Evolutionary conservation across 2,888 invertebrate species (phyloP).

Genomic region (Scrobipalpa atriplicella): DNA sequence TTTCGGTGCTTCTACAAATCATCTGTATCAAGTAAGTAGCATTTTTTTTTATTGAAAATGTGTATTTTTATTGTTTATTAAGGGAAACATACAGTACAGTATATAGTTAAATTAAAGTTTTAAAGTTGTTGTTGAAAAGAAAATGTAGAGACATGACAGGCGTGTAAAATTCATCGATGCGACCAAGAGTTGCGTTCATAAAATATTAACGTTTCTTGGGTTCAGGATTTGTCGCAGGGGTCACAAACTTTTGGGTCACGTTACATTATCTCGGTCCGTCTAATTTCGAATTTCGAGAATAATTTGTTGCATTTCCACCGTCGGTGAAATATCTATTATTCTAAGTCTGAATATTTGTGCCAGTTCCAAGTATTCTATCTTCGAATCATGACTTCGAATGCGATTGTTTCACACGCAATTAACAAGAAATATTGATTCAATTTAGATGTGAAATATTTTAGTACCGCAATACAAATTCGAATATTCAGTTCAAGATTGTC

Average conservation of each 20-base stretch:
- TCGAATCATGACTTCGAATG: constrained; percentile 19
- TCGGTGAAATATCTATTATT: constrained; percentile 31
- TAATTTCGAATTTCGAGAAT: constrained; percentile 27
- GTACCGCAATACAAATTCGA: constrained; percentile 27
- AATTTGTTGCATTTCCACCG: constrained; percentile 15
- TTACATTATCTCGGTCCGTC: constrained; percentile 24
- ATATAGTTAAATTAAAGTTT: no score
- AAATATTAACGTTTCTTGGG: constrained; percentile 53
- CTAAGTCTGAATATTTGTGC: constrained; percentile 31
- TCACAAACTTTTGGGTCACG: constrained; percentile 45
- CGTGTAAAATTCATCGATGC: constrained; percentile 53
- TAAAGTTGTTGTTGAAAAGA: not conserved
- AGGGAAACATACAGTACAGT: no score
- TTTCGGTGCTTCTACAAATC: constrained; percentile 36
- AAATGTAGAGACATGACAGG: constrained; percentile 33
- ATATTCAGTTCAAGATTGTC: constrained; percentile 34
- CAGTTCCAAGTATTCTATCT: constrained; percentile 31
- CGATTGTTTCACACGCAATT: constrained; percentile 35
- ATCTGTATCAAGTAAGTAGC: constrained; percentile 43
- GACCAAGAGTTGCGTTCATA: constrained; percentile 52
- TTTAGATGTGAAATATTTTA: not conserved
- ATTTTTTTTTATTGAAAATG: constrained; percentile 8
- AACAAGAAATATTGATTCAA: not conserved
- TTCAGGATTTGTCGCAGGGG: constrained; percentile 45
- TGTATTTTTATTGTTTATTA: not conserved